These are phyloP conservation scores for Anhinga rufa DNA, from an alignment of 2,113 vertebrate genomes.

Conservation along the genomic window DNA sequence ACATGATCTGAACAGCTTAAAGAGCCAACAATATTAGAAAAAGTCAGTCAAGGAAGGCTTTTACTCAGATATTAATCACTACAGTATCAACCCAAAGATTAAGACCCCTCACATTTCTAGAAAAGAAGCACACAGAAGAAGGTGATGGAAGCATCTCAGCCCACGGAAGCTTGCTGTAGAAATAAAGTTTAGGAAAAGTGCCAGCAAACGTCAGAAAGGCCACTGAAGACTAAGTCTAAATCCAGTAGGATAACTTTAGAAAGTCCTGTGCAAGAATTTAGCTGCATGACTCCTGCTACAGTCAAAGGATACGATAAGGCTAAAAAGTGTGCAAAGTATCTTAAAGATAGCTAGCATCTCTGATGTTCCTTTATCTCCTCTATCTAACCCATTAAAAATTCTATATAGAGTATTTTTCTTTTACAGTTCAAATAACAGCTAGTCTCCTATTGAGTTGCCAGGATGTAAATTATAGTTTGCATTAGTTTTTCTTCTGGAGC, in stretches of 20 bases:
- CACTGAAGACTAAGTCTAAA: not conserved
- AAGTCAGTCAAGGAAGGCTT: not conserved
- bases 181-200: not conserved
- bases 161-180: not conserved
- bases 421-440: not conserved
- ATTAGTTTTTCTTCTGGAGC: not conserved
- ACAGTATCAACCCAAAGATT: not conserved
- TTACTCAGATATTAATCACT: not conserved
- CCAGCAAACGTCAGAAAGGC: not conserved
- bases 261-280: not conserved
- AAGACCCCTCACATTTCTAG: rapidly evolving
- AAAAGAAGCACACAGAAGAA: not conserved
- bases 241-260: not conserved
- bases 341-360: not conserved
- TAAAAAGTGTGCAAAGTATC: not conserved
- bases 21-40: not conserved
- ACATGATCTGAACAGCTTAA: not conserved
- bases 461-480: not conserved
- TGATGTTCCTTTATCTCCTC: not conserved
- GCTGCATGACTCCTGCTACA: not conserved
- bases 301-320: not conserved
- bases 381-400: not conserved
- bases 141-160: not conserved
- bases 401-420: not conserved
- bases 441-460: not conserved